Conservation (phyloP, 2,888 invertebrate species). For the Embidobia sp. region DNA sequence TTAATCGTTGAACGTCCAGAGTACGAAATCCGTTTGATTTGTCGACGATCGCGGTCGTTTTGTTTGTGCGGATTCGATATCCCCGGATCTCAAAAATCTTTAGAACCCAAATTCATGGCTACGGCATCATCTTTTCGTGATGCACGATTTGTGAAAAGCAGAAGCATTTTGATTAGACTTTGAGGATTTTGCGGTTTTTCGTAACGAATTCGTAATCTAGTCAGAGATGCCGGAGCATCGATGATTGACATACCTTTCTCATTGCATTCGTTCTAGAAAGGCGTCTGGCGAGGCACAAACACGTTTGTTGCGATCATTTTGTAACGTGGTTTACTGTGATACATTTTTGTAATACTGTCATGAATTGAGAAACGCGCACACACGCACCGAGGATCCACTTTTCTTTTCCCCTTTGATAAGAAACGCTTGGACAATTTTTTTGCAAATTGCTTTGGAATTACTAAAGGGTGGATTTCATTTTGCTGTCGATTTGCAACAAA, state of each 20-base stretch:
- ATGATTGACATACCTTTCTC: conserved; percentile 50
- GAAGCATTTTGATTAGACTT: conserved; percentile 44
- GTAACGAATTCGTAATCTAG: conserved; percentile 58
- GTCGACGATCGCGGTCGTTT: too few species aligned
- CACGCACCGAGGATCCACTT: conserved; percentile 26
- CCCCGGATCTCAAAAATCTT: too few species aligned
- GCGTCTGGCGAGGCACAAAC: conserved; percentile 36
- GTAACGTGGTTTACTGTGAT: conserved; percentile 61
- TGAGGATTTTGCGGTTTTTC: conserved; percentile 35
- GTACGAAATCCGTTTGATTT: too few species aligned
- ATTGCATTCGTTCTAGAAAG: conserved; percentile 26
- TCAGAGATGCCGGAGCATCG: conserved; percentile 38
- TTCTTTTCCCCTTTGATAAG: neutral
- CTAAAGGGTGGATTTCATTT: too few species aligned
- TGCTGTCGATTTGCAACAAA: neutral
- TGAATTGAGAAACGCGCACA: conserved; percentile 54
- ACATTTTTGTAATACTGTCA: conserved; percentile 61
- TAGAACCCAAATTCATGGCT: too few species aligned
- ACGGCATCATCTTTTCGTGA: conserved; percentile 5
- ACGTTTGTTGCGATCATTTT: conserved; percentile 53
- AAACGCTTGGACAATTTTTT: conserved; percentile 19
- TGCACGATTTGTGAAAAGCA: conserved; percentile 41
- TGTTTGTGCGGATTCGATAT: too few species aligned
- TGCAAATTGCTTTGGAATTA: too few species aligned
- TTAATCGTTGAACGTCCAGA: too few species aligned